Evolutionary conservation across 2,113 vertebrate genomes (phyloP), one percentile per base, ranked within the genome.

Genomic region (Promerops cafer): DNA sequence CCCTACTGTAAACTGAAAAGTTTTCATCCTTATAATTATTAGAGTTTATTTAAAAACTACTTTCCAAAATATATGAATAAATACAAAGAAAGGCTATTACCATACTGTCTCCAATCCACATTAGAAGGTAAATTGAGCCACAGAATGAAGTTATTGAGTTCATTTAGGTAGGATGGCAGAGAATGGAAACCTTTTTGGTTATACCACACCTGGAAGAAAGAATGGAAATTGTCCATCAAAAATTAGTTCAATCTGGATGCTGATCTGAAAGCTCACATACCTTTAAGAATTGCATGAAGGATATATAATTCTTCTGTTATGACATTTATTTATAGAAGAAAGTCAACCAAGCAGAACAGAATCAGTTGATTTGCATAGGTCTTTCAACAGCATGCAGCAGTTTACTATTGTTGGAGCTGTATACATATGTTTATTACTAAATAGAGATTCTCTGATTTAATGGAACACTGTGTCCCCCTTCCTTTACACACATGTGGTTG

Each of bases 81-180:
- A 33, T 6, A 45, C 2, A 65, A 70, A 37, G 10, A 77, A 94
- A 56, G 1, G 26, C 35, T 74, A 66, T 97, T 98, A 98, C 97
- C 97, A 7, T 98, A 98, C 22, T 93, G 79, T 75, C 91, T 95
- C 97, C 97, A 97, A 64, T 98, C 96, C 70, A 35, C 87, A 45
- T 72, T 7, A 35, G 97, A 71, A 26, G 97, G 97, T 70, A 98
- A 92, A 89, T 95, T 96, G 35, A 86, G 26, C 98, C 98, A 98
- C 54, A 98, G 72, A 57, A 98, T 93, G 13, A 98, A 79, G 90
- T 98, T 98, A 93, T 97, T 98, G 12, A 98, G 95, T 39, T 96
- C 97, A 85, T 98, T 98, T 78, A 98, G 84, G 75, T 97, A 98
- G 37, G 98, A 97, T 27, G 98, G 98, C 14, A 98, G 84, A 0